Conservation (phyloP, 2,797 vertebrate genomes). For the Tokudaia tokunoshimensis region DNA sequence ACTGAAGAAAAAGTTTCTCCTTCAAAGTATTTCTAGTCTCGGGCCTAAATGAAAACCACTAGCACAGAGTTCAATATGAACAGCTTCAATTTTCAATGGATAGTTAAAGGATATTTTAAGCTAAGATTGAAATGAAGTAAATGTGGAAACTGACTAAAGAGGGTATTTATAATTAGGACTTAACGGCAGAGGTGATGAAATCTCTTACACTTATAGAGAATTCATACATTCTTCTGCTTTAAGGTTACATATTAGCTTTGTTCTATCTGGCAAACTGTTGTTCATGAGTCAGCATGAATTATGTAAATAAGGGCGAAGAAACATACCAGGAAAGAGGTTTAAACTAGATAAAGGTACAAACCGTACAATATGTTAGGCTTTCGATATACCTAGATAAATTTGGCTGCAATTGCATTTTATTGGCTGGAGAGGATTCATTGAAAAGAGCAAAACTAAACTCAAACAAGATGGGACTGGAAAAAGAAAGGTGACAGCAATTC, state of each 20-base stretch:
- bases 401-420: not conserved
- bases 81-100: not conserved
- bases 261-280: not conserved
- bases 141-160: not conserved
- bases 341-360: not conserved
- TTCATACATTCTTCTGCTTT: not conserved
- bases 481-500: not conserved
- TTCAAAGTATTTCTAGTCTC: not conserved
- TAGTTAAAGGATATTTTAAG: not conserved
- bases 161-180: not conserved
- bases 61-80: not conserved
- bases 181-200: not conserved
- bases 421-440: not conserved
- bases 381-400: not conserved
- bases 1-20: not conserved
- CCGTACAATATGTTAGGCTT: not conserved
- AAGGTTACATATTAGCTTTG: not conserved
- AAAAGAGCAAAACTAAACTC: not conserved
- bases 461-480: not conserved
- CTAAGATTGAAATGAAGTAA: conserved; percentile 24
- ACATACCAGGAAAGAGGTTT: not conserved
- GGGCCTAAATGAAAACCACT: not conserved
- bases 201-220: not conserved
- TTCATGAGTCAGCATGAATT: not conserved
- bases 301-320: not conserved